phyloP scores from a whole-genome alignment of 1,140 invertebrate genomes.

The Ruditapes philippinarum region DNA sequence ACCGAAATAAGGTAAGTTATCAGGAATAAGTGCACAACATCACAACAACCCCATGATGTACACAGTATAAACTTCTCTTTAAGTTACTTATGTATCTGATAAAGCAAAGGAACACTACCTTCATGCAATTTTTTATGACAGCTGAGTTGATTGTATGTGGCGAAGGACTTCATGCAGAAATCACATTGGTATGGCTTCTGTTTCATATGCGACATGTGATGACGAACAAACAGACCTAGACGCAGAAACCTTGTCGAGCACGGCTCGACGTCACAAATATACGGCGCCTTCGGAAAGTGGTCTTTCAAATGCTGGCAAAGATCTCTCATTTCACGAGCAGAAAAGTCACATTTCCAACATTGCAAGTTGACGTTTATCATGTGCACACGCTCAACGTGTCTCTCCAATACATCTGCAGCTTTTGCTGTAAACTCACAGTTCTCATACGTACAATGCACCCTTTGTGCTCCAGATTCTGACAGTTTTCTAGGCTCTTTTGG shows the following conservation, averaged over 20 bases:
- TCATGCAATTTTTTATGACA: slow-evolving; percentile 87
- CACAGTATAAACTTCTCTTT: no score
- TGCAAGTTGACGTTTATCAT: slow-evolving; percentile 87
- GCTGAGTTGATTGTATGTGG: slow-evolving; percentile 87
- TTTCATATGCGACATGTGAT: slow-evolving; percentile 88
- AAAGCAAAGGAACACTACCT: no score
- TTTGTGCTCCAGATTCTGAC: background rate
- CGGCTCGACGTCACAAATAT: slow-evolving; percentile 88
- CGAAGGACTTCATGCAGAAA: slow-evolving; percentile 86
- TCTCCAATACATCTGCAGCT: slow-evolving; percentile 20
- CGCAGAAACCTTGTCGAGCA: slow-evolving; percentile 88
- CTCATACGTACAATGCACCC: slow-evolving; percentile 46
- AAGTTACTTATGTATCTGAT: no score
- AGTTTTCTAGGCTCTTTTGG: background rate
- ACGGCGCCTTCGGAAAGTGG: slow-evolving; percentile 90
- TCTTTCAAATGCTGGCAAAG: slow-evolving; percentile 90
- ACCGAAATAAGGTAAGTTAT: no score
- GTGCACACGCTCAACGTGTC: slow-evolving; percentile 57
- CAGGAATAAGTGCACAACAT: no score
- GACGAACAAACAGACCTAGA: slow-evolving; percentile 88
- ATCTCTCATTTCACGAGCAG: slow-evolving; percentile 89
- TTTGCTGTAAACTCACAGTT: slow-evolving; percentile 43
- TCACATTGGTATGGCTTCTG: slow-evolving; percentile 88
- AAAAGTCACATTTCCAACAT: slow-evolving; percentile 90
- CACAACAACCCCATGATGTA: no score